phyloP scores from a whole-genome alignment of 2,888 invertebrate genomes.

The Drosophila affinis region DNA sequence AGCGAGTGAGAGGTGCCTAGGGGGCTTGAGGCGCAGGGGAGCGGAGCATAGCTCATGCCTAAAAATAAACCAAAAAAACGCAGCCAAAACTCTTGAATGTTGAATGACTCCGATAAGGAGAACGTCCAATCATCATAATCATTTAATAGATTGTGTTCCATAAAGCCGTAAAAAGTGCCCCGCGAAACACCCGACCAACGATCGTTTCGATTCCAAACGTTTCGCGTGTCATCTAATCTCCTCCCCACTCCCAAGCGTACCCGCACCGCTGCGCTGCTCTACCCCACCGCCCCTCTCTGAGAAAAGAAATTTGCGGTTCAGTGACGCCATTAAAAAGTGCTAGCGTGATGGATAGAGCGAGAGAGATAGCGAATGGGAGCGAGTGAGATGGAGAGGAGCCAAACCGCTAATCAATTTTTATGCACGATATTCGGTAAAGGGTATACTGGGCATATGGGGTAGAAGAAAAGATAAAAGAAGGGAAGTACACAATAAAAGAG shows the following conservation, averaged over 20 bases:
- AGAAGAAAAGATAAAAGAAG: too few species aligned
- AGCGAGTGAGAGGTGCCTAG: not conserved
- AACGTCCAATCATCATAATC: constrained; percentile 68
- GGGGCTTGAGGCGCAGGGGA: not conserved
- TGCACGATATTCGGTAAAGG: not conserved
- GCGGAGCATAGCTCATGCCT: constrained; percentile 66
- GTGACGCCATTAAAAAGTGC: constrained; percentile 50
- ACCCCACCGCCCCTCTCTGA: not conserved
- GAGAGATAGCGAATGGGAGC: not conserved
- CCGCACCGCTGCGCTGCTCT: too few species aligned
- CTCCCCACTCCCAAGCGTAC: not conserved
- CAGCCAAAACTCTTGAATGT: constrained; percentile 5
- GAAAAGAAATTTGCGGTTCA: constrained; percentile 48
- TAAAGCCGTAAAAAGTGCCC: constrained; percentile 57
- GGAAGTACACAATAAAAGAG: too few species aligned
- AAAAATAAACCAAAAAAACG: constrained; percentile 62
- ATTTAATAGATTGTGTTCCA: constrained; percentile 71
- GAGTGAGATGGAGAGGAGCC: not conserved
- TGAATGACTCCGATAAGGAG: constrained; percentile 37
- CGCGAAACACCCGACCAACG: not conserved
- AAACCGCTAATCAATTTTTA: constrained; percentile 65
- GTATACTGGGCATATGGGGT: not conserved
- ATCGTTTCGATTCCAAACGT: constrained; percentile 28
- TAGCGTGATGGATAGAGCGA: constrained; percentile 3
- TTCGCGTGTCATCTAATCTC: constrained; percentile 6